Base-by-base conservation (phyloP, 2,888 invertebrate genomes). In the Tetragnatha montana region DNA sequence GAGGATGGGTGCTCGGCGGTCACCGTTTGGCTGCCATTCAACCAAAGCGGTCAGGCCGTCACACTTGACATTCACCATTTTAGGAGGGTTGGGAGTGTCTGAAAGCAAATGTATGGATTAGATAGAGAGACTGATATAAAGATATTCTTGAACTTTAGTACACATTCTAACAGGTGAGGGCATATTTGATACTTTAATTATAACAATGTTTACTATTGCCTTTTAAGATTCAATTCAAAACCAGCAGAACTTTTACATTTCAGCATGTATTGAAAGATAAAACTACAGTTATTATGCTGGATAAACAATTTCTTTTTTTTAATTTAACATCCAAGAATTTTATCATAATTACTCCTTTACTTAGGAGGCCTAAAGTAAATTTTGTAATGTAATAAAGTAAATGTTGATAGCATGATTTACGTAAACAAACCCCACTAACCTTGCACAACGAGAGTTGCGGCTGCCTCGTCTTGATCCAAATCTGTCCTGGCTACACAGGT, bases 401-500 rank as follows among this genome's bases (percentile, higher is more conserved):
- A 8, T 47, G 17, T 47, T 35, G 12, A 4, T 0, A 49, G n/a
- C 21, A 6, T 50, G 79, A 79, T 79, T 47, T 6, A 12, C 0
- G n/a, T 8, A 80, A 68, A 68, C 7, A 69, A 19, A 17, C 60
- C 14, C 1, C 19, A 68, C 91, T 89, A 92, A 96, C 96, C 96
- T 95, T 99, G 98, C 0, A 99, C 99, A 85, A 96, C 97, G 6
- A 99, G 95, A 91, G 97, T 97, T 7, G 99, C 98, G 92, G 96
- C 95, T 0, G 97, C 97, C 12, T 95, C 95, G 2, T 96, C 96
- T 92, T 96, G 95, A 93, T 99, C 99, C 74, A 99, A 94, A 47
- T 96, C 96, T 0, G 99, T 99, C 91, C 95, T 95, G 0, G 99
- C 99, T 6, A 98, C 95, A 93, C 99, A 99, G 0, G 98, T 98